These are phyloP conservation scores for Xenopus laevis DNA, from an alignment of 2,113 vertebrate genomes.

Conservation along the genomic window DNA sequence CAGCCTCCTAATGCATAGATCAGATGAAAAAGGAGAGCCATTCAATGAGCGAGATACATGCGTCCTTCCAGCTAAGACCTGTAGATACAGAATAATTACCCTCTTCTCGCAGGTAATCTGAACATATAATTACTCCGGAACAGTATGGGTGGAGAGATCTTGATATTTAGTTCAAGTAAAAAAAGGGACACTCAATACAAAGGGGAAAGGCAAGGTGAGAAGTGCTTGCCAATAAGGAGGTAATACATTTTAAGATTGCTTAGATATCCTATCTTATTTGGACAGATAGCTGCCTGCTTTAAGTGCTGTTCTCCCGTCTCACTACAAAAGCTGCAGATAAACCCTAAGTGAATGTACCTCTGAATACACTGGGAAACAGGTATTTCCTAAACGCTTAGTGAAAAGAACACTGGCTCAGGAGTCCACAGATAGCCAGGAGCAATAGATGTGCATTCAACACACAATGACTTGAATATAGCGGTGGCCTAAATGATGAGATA, in stretches of 20 bases:
- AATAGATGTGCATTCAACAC: no score
- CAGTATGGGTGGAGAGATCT: constrained; percentile 33
- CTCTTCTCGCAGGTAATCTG: constrained; percentile 34
- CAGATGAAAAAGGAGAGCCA: constrained; percentile 24
- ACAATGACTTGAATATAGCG: no score
- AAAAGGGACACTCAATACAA: constrained; percentile 15
- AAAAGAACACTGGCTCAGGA: no score
- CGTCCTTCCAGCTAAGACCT: constrained; percentile 28
- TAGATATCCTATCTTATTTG: constrained; percentile 31
- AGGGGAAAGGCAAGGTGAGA: constrained; percentile 29
- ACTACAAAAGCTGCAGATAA: constrained; percentile 30
- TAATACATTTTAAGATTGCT: constrained; percentile 31
- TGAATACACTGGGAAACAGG: constrained; percentile 2
- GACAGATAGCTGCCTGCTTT: constrained; percentile 26
- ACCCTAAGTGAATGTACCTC: constrained; percentile 14
- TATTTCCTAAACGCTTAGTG: no score
- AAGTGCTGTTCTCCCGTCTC: constrained; percentile 17
- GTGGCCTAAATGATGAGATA: no score
- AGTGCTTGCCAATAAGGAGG: constrained; percentile 27
- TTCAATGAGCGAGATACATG: constrained; percentile 23
- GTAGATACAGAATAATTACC: constrained; percentile 39
- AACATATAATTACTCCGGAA: constrained; percentile 39
- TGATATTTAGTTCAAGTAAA: constrained; percentile 32
- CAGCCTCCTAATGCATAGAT: constrained; percentile 13
- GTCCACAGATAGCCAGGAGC: no score